Evolutionary conservation across 2,797 vertebrate genomes (phyloP), one percentile per base, ranked within the genome.

Genomic region (Periophthalmus magnuspinnatus): DNA sequence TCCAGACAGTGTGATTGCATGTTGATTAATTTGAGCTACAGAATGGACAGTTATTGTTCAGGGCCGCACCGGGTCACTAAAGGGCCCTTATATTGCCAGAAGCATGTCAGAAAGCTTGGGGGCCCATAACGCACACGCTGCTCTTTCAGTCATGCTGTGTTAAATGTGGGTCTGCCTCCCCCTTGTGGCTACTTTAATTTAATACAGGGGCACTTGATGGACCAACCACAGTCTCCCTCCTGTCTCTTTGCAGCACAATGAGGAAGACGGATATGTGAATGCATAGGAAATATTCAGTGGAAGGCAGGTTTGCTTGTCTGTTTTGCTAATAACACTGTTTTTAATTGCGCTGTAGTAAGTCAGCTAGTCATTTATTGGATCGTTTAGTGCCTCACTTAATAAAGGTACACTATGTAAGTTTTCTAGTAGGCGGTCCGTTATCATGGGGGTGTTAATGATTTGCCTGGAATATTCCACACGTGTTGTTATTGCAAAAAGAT

Each of bases 81-180:
- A 69, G 75, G 59, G 33, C 65, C 54, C 67, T 73, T 28, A 74
- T 33, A 65, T 57, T 57, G 50, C 41, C 33, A 56, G 72, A 56
- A 59, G 65, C 56, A 60, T 70, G 48, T 56, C 41, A 47, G 36
- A 71, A 68, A 54, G 68, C 65, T 67, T 45, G 13, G 67, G 52
- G 5, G 68, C 75, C 74, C 60, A 54, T 67, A 21, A 0, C 62
- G 62, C 61, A 65, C 73, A 69, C 28, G 60, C 62, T 11, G 16
- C 10, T n/a, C 9, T 32, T 1, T 59, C 59, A 67, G 56, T 69
- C 58, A 65, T 67, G 60, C 67, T 70, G 45, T 61, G 67, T 74
- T 63, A 62, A 69, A 68, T 78, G 71, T 85, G 81, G 11, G 38
- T 85, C 78, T 92, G 86, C 78, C 89, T 87, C 93, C 93, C 92